A percentile compares a stretch with the other conserved stretches of the same genome.
Conservation (phyloP, 2,888 invertebrate species). For the Pterobdella sp. region DNA sequence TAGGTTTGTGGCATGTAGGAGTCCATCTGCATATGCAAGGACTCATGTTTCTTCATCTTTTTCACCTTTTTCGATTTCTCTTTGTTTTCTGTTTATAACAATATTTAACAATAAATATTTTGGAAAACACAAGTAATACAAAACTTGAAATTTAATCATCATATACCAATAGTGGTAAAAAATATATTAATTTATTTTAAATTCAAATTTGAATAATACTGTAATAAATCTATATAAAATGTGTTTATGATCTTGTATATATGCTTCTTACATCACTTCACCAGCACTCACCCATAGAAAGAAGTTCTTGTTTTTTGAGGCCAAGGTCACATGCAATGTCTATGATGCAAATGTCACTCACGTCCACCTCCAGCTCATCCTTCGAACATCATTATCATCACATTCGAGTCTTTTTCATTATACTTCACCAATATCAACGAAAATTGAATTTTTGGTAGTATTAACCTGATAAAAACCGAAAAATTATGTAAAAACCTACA, state of each 20-base stretch:
- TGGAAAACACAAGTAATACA: too few species aligned
- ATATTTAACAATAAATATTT: too few species aligned
- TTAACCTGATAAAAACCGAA: too few species aligned
- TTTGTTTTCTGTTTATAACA: constrained; percentile 1
- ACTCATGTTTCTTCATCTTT: constrained; percentile 1
- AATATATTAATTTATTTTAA: not conserved
- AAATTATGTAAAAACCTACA: too few species aligned
- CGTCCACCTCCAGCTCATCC: not conserved
- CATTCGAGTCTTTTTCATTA: too few species aligned
- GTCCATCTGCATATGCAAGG: not conserved
- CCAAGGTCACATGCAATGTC: not conserved
- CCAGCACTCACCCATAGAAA: not conserved
- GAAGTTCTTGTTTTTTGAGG: not conserved
- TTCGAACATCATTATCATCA: too few species aligned
- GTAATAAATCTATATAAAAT: too few species aligned
- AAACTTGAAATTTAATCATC: too few species aligned
- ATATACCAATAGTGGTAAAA: not conserved
- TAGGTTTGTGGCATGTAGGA: not conserved
- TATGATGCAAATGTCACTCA: not conserved
- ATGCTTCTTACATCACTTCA: not conserved
- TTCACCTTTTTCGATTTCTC: not conserved
- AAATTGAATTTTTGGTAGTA: too few species aligned
- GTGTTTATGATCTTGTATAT: too few species aligned
- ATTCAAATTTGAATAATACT: too few species aligned
- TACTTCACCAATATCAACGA: too few species aligned